Percentiles rank a stretch among this genome's conserved stretches.
Conservation (phyloP, 2,888 invertebrate species). For the Zeuzera pyrina region DNA sequence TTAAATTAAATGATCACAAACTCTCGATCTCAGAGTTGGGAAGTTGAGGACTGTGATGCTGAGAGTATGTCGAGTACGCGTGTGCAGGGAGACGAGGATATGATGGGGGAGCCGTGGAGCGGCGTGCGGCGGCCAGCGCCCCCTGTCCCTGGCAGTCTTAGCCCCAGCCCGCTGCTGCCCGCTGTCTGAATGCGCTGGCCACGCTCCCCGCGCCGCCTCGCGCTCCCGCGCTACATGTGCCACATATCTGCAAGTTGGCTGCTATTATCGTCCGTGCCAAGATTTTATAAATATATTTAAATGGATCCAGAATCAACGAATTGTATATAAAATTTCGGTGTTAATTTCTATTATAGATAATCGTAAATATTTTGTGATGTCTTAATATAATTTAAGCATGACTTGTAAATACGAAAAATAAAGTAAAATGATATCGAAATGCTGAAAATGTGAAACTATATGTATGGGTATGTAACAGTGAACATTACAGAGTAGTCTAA, state of each 20-base stretch:
- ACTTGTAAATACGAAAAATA: too few species aligned
- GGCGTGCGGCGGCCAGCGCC: slow-evolving; percentile 53
- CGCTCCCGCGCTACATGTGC: neutral
- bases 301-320: slow-evolving; percentile 4
- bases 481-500: too few species aligned
- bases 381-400: too few species aligned
- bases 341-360: too few species aligned
- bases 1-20: slow-evolving; percentile 57
- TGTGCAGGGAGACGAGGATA: slow-evolving; percentile 76
- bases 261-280: slow-evolving; percentile 22
- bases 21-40: slow-evolving; percentile 71
- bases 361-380: too few species aligned
- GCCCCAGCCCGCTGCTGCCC: slow-evolving; percentile 57
- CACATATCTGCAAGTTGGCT: slow-evolving; percentile 35
- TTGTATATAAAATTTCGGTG: slow-evolving; percentile 10
- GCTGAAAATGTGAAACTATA: too few species aligned
- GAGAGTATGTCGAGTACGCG: slow-evolving; percentile 72
- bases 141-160: slow-evolving; percentile 23
- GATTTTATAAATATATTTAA: slow-evolving; percentile 17
- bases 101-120: slow-evolving; percentile 73
- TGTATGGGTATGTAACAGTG: too few species aligned
- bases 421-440: too few species aligned
- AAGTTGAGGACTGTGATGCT: slow-evolving; percentile 69
- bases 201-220: slow-evolving; percentile 12
- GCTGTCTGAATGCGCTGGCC: slow-evolving; percentile 33